Base-by-base conservation (phyloP, 2,797 vertebrate genomes). In the Aulostomus chinensis region DNA sequence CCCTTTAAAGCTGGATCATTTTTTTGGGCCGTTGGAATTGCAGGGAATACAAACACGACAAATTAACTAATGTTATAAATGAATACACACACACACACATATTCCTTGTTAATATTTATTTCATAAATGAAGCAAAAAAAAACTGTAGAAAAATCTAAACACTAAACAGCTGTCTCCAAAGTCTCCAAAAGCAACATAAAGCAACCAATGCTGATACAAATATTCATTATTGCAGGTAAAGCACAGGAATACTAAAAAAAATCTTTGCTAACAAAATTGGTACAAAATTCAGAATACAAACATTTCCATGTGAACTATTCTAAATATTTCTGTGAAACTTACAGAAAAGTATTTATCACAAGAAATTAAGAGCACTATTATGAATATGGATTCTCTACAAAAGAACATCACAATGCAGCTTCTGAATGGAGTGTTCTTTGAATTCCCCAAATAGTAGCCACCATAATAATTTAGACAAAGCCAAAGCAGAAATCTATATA, bases 171-270 rank as follows among this genome's bases (percentile, higher is more conserved):
- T 86, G 87, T 83, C n/a, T n/a, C n/a, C n/a, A n/a, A 84, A 81
- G 71, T 89, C 73, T 78, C 49, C 42, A 82, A 86, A 90, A 92
- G 85, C 87, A 88, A 91, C 88, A 80, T 74, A 86, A 87, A 80
- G 80, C 78, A 85, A 88, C 78, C 76, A 64, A 83, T 81, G 79
- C 73, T 39, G 66, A 88, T 91, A 90, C 83, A 92, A 92, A 90
- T 86, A 86, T 85, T 76, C 65, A 80, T 92, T 91, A 92, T 91
- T 93, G 90, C 88, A 90, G 81, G 82, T 70, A 88, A 71, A 89
- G 74, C 84, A 91, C 86, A 68, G 63, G 80, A 86, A 89, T 88
- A 89, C 86, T 86, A 86, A 82, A 88, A 87, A 85, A 69, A 74
- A 56, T 71, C 40, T 85, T 76, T 70, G 80, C 76, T 81, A 83